phyloP scores from a whole-genome alignment of 2,888 invertebrate species.

The Ophion slaviceki region DNA sequence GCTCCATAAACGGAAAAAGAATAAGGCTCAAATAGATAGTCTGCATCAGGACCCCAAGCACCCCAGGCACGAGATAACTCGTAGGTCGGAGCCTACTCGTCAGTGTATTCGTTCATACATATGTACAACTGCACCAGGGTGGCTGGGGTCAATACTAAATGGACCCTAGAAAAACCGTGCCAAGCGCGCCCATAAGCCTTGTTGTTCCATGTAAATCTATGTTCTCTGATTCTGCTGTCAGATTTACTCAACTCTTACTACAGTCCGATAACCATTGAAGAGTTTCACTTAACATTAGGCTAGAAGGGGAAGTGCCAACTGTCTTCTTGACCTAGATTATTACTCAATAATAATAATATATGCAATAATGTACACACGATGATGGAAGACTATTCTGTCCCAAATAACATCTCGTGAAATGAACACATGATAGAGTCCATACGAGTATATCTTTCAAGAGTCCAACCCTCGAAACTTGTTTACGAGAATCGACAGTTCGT shows the following conservation, averaged over 20 bases:
- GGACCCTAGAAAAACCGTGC: too few species aligned
- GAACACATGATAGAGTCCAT: background rate
- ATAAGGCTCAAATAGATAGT: too few species aligned
- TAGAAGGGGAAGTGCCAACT: background rate
- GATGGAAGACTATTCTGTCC: background rate
- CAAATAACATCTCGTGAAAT: background rate
- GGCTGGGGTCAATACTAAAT: too few species aligned
- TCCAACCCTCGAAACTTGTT: constrained; percentile 3
- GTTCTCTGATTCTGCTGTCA: too few species aligned
- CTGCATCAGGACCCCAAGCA: too few species aligned
- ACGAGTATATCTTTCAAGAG: background rate
- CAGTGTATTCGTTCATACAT: too few species aligned
- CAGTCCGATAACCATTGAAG: background rate
- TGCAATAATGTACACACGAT: background rate
- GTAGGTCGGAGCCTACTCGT: too few species aligned
- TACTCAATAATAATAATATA: background rate
- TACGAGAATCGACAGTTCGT: constrained; percentile 54
- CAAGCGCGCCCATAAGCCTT: too few species aligned
- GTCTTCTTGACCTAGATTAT: background rate
- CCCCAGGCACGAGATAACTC: too few species aligned
- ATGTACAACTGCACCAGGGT: too few species aligned
- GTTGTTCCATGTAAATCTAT: too few species aligned
- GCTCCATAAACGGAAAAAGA: too few species aligned
- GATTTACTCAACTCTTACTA: background rate
- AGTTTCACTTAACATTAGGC: background rate